Evolutionary conservation across 2,797 vertebrate species (phyloP).

Genomic region (Silurus aristotelis): DNA sequence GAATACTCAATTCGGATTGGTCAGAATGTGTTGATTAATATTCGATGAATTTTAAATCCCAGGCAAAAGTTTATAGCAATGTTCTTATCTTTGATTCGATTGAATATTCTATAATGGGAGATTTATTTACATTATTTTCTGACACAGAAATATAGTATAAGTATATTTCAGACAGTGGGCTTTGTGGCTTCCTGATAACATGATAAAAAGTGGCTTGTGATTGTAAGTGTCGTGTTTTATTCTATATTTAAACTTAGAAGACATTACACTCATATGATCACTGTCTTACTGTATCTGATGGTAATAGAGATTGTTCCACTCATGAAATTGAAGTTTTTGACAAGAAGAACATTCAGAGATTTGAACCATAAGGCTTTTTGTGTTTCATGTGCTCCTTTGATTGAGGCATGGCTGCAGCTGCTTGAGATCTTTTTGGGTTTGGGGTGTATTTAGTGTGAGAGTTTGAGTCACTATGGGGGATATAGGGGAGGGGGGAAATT

Average conservation of each 20-base stretch:
- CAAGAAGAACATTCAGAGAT: background rate
- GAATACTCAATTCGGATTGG: background rate
- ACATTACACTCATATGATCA: background rate
- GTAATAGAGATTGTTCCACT: background rate
- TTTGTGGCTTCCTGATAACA: background rate
- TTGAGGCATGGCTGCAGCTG: slow-evolving; percentile 38
- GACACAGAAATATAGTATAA: background rate
- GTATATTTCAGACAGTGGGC: background rate
- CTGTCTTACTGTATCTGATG: background rate
- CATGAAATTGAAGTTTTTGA: background rate
- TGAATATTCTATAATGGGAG: background rate
- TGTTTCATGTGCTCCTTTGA: slow-evolving; percentile 14
- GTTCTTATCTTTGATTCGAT: background rate
- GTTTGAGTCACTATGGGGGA: slow-evolving; percentile 50
- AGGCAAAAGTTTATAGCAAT: background rate
- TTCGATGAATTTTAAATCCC: background rate
- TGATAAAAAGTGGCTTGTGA: background rate
- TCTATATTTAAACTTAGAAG: background rate
- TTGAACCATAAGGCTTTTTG: background rate
- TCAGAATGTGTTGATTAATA: background rate
- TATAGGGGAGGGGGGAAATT: slow-evolving; percentile 38
- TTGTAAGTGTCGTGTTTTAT: too few relatives aligned
- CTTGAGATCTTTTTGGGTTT: slow-evolving; percentile 34
- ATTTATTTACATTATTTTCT: background rate
- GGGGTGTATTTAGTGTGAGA: slow-evolving; percentile 42